Evolutionary conservation across 2,888 invertebrate genomes (phyloP).

Genomic region (Volucella inflata): DNA sequence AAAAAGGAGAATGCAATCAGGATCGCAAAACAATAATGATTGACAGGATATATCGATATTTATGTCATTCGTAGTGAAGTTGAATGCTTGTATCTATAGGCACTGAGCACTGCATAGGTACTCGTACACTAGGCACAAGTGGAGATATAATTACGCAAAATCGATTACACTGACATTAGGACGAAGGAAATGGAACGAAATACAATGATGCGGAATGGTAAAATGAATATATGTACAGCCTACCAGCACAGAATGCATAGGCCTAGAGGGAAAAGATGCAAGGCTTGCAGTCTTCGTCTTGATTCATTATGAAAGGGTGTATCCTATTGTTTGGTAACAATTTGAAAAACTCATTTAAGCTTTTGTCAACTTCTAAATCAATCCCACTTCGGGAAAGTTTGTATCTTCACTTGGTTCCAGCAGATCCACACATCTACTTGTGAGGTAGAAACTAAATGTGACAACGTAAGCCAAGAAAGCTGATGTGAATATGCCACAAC

Average conservation of each 20-base stretch:
- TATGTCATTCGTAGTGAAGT: constrained; percentile 38
- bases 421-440: too few species aligned
- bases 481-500: too few species aligned
- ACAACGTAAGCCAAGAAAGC: too few species aligned
- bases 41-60: constrained; percentile 75
- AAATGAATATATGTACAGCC: too few species aligned
- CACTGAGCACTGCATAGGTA: too few species aligned
- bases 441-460: too few species aligned
- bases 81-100: constrained; percentile 33
- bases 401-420: too few species aligned
- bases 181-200: constrained; percentile 22
- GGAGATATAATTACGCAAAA: constrained; percentile 82
- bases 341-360: too few species aligned
- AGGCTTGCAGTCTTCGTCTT: too few species aligned
- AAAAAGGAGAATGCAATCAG: constrained; percentile 66
- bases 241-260: background rate
- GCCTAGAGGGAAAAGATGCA: background rate
- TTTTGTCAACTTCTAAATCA: background rate
- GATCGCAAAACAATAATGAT: constrained; percentile 74
- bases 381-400: background rate
- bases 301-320: too few species aligned
- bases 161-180: constrained; percentile 80
- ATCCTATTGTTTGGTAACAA: too few species aligned
- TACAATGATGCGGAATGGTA: too few species aligned
- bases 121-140: constrained; percentile 56